A percentile compares a stretch with the other conserved stretches of the same genome.
Conservation (phyloP, 2,797 vertebrate species). For the Pantherophis vulpinus region DNA sequence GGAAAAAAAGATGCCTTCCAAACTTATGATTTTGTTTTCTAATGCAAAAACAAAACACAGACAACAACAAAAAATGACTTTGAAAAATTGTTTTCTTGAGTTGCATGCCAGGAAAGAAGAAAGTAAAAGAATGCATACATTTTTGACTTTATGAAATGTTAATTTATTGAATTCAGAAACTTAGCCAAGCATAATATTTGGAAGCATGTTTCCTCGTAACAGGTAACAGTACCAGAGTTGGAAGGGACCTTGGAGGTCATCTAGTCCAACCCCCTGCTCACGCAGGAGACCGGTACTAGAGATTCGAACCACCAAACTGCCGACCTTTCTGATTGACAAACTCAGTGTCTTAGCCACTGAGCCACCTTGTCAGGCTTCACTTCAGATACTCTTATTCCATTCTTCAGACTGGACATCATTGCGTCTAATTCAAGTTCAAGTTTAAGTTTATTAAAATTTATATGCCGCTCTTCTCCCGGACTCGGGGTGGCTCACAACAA, state of each 20-base stretch:
- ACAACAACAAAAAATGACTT: neutral
- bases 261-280: too few species aligned
- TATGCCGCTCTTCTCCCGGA: too few species aligned
- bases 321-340: accelerated
- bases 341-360: too few species aligned
- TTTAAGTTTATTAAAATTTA: too few species aligned
- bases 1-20: neutral
- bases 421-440: constrained; percentile 4
- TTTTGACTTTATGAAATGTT: constrained; percentile 55
- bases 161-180: constrained; percentile 58
- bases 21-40: neutral
- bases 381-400: constrained; percentile 28
- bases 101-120: constrained; percentile 36
- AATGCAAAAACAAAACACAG: neutral
- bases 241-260: too few species aligned
- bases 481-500: too few species aligned
- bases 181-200: constrained; percentile 50
- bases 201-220: constrained; percentile 42
- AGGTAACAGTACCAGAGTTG: too few species aligned
- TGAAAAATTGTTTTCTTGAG: constrained; percentile 41
- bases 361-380: neutral
- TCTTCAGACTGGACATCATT: constrained; percentile 44
- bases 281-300: too few species aligned
- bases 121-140: constrained; percentile 56
- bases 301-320: too few species aligned